Evolutionary conservation across 2,113 vertebrate species (phyloP).

Genomic region (Neotoma lepida): DNA sequence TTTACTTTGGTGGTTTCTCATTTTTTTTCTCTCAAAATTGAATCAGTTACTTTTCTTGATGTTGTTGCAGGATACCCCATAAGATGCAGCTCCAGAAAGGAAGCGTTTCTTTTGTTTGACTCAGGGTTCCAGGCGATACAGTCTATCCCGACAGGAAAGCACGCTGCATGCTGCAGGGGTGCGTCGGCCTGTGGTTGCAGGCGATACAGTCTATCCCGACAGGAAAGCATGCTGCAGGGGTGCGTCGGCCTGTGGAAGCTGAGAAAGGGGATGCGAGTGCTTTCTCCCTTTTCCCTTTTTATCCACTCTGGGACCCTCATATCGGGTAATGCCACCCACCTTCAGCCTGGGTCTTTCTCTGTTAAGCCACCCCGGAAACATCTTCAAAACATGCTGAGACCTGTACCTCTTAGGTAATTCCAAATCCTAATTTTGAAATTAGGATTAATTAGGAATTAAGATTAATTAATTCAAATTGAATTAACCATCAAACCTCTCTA

Average conservation of each 20-base stretch:
- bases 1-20: not conserved
- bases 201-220: accelerated
- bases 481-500: not conserved
- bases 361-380: not conserved
- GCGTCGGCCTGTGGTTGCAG: not conserved
- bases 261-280: no score
- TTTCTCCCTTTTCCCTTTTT: not conserved
- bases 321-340: not conserved
- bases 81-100: not conserved
- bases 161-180: no score
- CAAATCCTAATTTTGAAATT: not conserved
- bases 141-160: no score
- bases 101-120: not conserved
- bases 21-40: not conserved
- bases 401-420: not conserved
- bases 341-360: not conserved
- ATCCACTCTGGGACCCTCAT: not conserved
- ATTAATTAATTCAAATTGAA: no score
- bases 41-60: not conserved
- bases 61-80: not conserved
- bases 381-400: not conserved
- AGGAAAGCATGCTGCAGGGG: no score
- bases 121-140: not conserved
- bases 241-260: not conserved
- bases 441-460: no score